Evolutionary conservation across 2,113 vertebrate species (phyloP).

Genomic region (Panurus biarmicus): DNA sequence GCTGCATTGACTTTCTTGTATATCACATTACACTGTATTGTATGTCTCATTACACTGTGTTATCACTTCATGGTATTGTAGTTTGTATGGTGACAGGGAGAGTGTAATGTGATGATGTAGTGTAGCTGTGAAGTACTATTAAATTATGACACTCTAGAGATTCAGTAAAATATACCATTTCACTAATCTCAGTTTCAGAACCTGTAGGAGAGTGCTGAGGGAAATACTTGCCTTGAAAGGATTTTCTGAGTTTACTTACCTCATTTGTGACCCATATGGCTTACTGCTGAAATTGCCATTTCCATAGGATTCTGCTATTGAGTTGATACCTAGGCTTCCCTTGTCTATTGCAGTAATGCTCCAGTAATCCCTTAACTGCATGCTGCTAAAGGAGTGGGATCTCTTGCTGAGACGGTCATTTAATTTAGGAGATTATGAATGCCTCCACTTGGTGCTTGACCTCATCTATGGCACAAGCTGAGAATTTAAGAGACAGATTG

Average conservation of each 20-base stretch:
- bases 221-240: conserved; percentile 1
- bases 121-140: conserved; percentile 68
- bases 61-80: conserved; percentile 65
- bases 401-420: background rate
- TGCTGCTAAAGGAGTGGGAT: background rate
- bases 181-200: conserved; percentile 24
- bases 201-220: background rate
- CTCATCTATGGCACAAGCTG: background rate
- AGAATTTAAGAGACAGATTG: background rate
- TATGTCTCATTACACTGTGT: conserved; percentile 68
- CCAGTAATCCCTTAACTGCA: background rate
- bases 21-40: conserved; percentile 65
- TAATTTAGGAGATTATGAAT: background rate
- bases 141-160: conserved; percentile 60
- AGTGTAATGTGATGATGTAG: conserved; percentile 61
- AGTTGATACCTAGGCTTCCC: background rate
- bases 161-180: conserved; percentile 50
- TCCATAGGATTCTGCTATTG: background rate
- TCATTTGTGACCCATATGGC: background rate
- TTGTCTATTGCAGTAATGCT: background rate
- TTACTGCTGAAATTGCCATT: background rate
- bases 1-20: conserved; percentile 69
- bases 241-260: conserved; percentile 42
- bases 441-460: background rate
- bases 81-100: conserved; percentile 52